Percentiles rank a stretch among this genome's conserved stretches.
Conservation (phyloP, 1,140 invertebrate genomes). For the Cotesia chilonis region DNA sequence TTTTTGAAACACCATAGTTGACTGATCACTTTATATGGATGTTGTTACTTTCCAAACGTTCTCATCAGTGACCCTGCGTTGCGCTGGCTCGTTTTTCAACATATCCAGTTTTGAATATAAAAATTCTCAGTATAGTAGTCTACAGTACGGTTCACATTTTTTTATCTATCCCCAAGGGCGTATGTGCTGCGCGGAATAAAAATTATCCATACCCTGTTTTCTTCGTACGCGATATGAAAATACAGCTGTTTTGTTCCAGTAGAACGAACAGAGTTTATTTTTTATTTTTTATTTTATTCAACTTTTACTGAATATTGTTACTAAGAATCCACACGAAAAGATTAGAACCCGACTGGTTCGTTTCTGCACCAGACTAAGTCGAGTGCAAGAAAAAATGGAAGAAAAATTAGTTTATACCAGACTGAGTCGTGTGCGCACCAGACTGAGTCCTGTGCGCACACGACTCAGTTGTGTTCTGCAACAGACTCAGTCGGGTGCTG, state of each 20-base stretch:
- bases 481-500: too few species aligned
- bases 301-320: too few species aligned
- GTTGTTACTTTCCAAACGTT: constrained; percentile 7
- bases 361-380: too few species aligned
- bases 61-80: not conserved
- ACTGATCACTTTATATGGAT: constrained; percentile 1
- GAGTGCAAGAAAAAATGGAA: too few species aligned
- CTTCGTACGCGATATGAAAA: constrained; percentile 33
- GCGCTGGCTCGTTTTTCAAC: not conserved
- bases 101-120: constrained; percentile 18
- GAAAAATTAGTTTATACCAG: too few species aligned
- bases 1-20: not conserved
- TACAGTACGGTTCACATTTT: not conserved
- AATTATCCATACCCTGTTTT: constrained; percentile 35
- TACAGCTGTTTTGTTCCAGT: constrained; percentile 20
- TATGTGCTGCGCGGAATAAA: constrained; percentile 34
- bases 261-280: not conserved
- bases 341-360: too few species aligned
- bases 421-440: too few species aligned
- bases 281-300: not conserved
- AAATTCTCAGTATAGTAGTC: constrained; percentile 32
- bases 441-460: too few species aligned
- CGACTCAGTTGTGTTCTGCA: too few species aligned
- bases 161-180: not conserved
- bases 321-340: too few species aligned